These are phyloP conservation scores for Adoxophyes honmai DNA, from an alignment of 1,140 invertebrate species.

Conservation along the genomic window DNA sequence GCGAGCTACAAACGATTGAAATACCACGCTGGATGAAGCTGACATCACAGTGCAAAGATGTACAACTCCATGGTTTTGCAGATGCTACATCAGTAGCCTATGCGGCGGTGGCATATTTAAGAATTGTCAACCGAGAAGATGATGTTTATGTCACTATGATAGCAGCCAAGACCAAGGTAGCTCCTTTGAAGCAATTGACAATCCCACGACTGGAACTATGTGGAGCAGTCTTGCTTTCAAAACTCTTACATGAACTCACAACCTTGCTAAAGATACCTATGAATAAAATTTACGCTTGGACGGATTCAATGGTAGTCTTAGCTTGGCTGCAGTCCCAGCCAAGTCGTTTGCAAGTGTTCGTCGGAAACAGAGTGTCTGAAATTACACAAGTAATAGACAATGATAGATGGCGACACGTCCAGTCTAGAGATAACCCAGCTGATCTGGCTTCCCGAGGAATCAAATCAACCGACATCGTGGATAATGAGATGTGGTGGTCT, in stretches of 20 bases:
- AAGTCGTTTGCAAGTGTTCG: slow-evolving; percentile 37
- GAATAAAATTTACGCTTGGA: slow-evolving; percentile 28
- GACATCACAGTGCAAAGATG: slow-evolving; percentile 6
- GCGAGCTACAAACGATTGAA: slow-evolving; percentile 24
- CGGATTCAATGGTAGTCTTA: too few species aligned
- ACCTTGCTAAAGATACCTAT: slow-evolving; percentile 34
- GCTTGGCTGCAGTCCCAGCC: slow-evolving; percentile 36
- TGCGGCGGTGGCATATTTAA: slow-evolving; percentile 33
- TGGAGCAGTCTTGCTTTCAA: too few species aligned
- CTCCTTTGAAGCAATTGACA: slow-evolving; percentile 36
- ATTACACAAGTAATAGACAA: slow-evolving; percentile 42
- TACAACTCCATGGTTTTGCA: slow-evolving; percentile 38
- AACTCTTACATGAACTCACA: slow-evolving; percentile 24
- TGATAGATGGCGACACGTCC: slow-evolving; percentile 41
- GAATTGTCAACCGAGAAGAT: slow-evolving; percentile 25
- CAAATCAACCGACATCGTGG: slow-evolving; percentile 18
- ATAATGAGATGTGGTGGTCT: neutral
- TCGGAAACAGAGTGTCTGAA: slow-evolving; percentile 55
- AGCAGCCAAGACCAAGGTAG: slow-evolving; percentile 29
- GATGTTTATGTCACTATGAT: slow-evolving; percentile 23
- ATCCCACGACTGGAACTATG: slow-evolving; percentile 42
- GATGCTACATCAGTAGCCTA: slow-evolving; percentile 38
- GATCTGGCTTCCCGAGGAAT: slow-evolving; percentile 54
- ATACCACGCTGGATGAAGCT: slow-evolving; percentile 27
- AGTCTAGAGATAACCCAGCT: slow-evolving; percentile 46